phyloP scores from a whole-genome alignment of 2,113 vertebrate species.

The Atractosteus spatula region DNA sequence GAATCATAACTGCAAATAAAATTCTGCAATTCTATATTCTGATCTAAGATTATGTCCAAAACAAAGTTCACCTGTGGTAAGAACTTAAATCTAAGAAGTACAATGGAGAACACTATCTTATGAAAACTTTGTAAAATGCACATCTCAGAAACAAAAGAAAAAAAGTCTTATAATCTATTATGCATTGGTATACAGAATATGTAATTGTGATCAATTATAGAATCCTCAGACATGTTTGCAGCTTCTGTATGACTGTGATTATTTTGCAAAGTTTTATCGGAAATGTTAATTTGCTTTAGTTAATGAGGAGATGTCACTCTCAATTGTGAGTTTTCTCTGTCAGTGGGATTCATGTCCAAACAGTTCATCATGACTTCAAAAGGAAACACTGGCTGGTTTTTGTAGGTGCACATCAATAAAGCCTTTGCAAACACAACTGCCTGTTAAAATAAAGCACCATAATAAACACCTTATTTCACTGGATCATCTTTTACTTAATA shows the following conservation, averaged over 20 bases:
- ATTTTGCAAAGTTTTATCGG: slow-evolving; percentile 26
- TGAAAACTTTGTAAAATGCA: too few species aligned
- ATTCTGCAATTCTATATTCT: too few species aligned
- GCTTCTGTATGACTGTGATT: background rate
- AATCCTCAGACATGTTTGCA: slow-evolving; percentile 15
- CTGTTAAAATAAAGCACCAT: slow-evolving; percentile 45
- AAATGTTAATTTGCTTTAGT: slow-evolving; percentile 35
- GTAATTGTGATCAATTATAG: too few species aligned
- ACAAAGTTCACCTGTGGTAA: too few species aligned
- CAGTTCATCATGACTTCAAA: slow-evolving; percentile 34
- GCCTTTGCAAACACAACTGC: slow-evolving; percentile 51
- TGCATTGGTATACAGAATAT: too few species aligned
- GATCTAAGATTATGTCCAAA: too few species aligned
- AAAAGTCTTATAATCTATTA: too few species aligned
- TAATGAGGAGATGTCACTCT: slow-evolving; percentile 22
- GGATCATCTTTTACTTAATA: slow-evolving; percentile 68
- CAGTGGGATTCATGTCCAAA: slow-evolving; percentile 9
- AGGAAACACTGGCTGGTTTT: slow-evolving; percentile 46
- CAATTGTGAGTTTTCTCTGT: slow-evolving; percentile 9
- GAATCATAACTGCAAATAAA: too few species aligned
- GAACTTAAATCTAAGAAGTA: too few species aligned
- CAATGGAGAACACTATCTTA: too few species aligned
- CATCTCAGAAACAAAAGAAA: too few species aligned
- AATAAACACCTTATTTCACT: slow-evolving; percentile 65
- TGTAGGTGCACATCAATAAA: slow-evolving; percentile 43